A percentile compares a stretch with the other conserved stretches of the same genome.
phyloP scores from a whole-genome alignment of 2,888 invertebrate species.

The Oscheius sp. region DNA sequence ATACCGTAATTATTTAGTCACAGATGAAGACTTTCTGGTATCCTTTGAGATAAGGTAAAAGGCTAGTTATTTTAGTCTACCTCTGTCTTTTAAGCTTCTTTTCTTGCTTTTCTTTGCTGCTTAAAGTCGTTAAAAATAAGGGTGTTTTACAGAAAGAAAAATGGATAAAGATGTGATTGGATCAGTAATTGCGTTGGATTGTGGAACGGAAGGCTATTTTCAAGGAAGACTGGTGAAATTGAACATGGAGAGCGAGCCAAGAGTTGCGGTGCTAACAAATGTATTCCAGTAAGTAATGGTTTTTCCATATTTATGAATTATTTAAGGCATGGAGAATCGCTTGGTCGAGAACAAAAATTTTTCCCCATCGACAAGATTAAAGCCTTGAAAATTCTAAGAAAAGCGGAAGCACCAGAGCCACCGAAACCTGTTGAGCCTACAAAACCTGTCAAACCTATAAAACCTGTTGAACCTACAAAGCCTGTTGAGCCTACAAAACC shows the following conservation, averaged over 20 bases:
- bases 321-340: constrained; percentile 21
- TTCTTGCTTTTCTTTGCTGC: too few relatives aligned
- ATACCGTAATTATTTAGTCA: too few relatives aligned
- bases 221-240: constrained; percentile 49
- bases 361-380: constrained; percentile 1
- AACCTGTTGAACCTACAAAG: background rate
- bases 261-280: constrained; percentile 37
- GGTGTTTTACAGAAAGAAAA: background rate
- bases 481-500: background rate
- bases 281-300: constrained; percentile 35
- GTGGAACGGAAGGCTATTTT: constrained; percentile 45
- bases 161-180: constrained; percentile 42
- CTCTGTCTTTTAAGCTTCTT: too few relatives aligned
- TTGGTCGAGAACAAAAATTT: too few relatives aligned
- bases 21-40: too few relatives aligned
- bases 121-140: too few relatives aligned
- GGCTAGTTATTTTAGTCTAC: too few relatives aligned
- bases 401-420: background rate
- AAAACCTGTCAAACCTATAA: background rate
- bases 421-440: background rate
- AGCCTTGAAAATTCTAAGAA: constrained; percentile 17
- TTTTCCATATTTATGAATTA: background rate
- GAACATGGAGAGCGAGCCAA: constrained; percentile 33
- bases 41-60: too few relatives aligned
- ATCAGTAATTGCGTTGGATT: constrained; percentile 51